A percentile compares a stretch with the other conserved stretches of the same genome.
Evolutionary conservation across 2,888 invertebrate species (phyloP).

Genomic region (Dryococelus australis): DNA sequence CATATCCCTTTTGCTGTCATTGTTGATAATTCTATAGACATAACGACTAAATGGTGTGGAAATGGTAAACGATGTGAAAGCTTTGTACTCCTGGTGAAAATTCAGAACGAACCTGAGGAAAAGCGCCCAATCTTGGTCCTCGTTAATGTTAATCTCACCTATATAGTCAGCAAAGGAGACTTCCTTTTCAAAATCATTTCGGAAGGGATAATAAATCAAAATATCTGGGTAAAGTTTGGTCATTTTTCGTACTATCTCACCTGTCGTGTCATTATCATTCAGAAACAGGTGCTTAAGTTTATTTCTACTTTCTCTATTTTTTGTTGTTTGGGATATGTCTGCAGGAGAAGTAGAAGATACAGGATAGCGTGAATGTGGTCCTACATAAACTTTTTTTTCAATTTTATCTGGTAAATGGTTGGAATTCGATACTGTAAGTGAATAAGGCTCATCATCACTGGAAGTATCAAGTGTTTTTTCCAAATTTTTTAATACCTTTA

Average conservation of each 20-base stretch:
- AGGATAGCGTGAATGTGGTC: not conserved
- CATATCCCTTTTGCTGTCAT: not conserved
- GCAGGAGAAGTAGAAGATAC: not conserved
- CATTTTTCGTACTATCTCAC: not conserved
- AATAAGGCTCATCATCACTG: not conserved
- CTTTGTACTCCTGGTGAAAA: not conserved
- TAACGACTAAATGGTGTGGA: not conserved
- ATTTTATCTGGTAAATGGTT: not conserved
- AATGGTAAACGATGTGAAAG: not conserved
- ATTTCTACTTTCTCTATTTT: not conserved
- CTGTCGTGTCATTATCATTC: not conserved
- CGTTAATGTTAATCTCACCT: not conserved
- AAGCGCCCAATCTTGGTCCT: not conserved
- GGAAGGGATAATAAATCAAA: not conserved
- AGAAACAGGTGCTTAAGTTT: not conserved
- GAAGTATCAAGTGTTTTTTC: not conserved
- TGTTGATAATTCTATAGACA: not conserved
- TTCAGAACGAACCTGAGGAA: not conserved
- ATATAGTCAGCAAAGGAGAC: not conserved
- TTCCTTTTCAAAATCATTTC: not conserved
- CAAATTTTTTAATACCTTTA: not conserved
- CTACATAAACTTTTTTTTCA: not conserved
- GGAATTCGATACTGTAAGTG: not conserved
- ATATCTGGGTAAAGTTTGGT: not conserved
- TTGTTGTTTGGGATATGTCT: not conserved